Percentiles rank a stretch among this genome's conserved stretches.
Conservation (phyloP, 2,888 invertebrate genomes). For the Melieria crassipennis region DNA sequence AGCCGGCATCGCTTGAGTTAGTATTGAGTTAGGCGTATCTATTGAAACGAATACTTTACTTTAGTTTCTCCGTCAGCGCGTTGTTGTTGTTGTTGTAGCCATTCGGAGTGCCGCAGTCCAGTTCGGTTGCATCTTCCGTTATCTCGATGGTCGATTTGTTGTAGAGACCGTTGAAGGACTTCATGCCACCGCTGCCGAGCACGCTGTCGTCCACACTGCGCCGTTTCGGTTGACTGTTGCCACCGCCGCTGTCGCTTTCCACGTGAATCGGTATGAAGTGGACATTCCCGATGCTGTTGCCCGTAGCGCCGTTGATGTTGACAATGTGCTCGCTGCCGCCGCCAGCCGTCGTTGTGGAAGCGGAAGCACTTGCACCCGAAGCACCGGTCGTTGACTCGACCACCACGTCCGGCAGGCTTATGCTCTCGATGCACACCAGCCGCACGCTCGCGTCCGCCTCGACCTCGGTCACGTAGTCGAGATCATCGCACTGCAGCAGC, state of each 20-base stretch:
- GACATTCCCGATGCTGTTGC: conserved; percentile 60
- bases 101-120: conserved; percentile 31
- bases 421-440: conserved; percentile 64
- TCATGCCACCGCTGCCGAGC: conserved; percentile 50
- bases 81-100: conserved; percentile 27
- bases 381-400: conserved; percentile 61
- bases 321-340: conserved; percentile 53
- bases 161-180: conserved; percentile 40
- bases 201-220: conserved; percentile 60
- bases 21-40: background rate
- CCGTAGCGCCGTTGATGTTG: conserved; percentile 59
- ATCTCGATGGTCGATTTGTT: conserved; percentile 55
- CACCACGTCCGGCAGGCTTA: conserved; percentile 65
- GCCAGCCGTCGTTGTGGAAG: conserved; percentile 32
- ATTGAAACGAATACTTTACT: conserved; percentile 37
- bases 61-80: conserved; percentile 42
- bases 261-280: conserved; percentile 63
- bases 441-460: conserved; percentile 50
- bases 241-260: conserved; percentile 49
- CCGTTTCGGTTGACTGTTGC: conserved; percentile 49
- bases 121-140: conserved; percentile 54
- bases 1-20: background rate
- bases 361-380: conserved; percentile 24
- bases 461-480: conserved; percentile 48
- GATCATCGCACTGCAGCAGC: conserved; percentile 60